A percentile compares a stretch with the other conserved stretches of the same genome.
Conservation (phyloP, 2,113 vertebrate genomes). For the Agelaius phoeniceus region DNA sequence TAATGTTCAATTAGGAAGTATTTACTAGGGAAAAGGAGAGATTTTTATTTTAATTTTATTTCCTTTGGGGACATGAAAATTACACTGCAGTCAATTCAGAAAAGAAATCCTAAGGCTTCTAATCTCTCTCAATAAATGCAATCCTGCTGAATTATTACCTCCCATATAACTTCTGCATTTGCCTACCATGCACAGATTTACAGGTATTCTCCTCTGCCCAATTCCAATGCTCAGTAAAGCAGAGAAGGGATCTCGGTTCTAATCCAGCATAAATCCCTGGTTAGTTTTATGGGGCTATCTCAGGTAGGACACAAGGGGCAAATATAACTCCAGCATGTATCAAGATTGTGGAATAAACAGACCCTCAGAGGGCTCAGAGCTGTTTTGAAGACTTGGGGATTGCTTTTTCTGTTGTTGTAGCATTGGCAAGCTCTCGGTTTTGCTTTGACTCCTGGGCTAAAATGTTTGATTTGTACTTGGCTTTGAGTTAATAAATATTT, state of each 20-base stretch:
- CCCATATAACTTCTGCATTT: neutral
- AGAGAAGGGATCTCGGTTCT: neutral
- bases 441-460: neutral
- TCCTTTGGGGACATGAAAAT: neutral
- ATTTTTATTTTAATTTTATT: neutral
- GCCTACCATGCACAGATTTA: neutral
- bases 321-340: neutral
- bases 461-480: neutral
- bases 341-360: neutral
- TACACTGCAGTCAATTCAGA: neutral
- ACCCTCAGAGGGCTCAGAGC: neutral
- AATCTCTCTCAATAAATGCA: neutral
- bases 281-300: neutral
- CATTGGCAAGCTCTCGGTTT: neutral
- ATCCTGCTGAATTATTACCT: neutral
- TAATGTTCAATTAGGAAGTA: neutral
- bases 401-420: neutral
- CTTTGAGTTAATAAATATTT: neutral
- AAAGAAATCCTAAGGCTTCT: neutral
- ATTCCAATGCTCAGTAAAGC: neutral
- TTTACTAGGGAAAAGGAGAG: neutral
- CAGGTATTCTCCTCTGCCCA: neutral
- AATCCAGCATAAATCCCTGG: neutral
- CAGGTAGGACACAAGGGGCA: neutral
- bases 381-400: neutral